A percentile compares a stretch with the other conserved stretches of the same genome.
phyloP scores from a whole-genome alignment of 2,797 vertebrate genomes.

The Halcyon chelicuti region DNA sequence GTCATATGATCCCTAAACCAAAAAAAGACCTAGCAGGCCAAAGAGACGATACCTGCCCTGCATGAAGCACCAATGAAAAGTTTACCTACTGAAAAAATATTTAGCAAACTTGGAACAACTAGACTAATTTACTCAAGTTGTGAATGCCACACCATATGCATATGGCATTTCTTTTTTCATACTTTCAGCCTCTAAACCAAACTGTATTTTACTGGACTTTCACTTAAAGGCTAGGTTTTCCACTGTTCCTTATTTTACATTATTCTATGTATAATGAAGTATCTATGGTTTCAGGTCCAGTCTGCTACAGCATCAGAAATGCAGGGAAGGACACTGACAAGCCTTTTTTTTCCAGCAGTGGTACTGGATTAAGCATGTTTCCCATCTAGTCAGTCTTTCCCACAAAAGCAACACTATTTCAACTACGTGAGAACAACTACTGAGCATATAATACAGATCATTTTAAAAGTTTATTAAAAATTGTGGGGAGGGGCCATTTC shows the following conservation, averaged over 20 bases:
- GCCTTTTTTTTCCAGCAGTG: background rate
- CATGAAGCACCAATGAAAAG: background rate
- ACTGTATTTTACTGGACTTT: background rate
- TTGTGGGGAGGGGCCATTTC: background rate
- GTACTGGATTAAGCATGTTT: background rate
- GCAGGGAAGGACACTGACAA: background rate
- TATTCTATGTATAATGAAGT: background rate
- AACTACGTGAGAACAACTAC: fast-evolving
- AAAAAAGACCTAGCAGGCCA: background rate
- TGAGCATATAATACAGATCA: background rate
- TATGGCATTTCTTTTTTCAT: background rate
- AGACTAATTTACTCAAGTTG: background rate
- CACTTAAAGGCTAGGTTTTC: background rate
- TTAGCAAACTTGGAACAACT: background rate
- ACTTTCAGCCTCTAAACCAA: background rate
- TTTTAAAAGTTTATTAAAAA: background rate
- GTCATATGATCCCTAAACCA: background rate
- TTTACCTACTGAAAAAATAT: background rate
- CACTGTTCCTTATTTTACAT: background rate
- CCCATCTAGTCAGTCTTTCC: background rate
- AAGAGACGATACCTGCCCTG: background rate
- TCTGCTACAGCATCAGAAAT: background rate
- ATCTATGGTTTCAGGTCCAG: background rate
- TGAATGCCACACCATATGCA: background rate
- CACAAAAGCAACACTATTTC: background rate